A percentile compares a stretch with the other conserved stretches of the same genome.
phyloP scores from a whole-genome alignment of 2,113 vertebrate genomes.

The Brachyhypopomus gauderio region DNA sequence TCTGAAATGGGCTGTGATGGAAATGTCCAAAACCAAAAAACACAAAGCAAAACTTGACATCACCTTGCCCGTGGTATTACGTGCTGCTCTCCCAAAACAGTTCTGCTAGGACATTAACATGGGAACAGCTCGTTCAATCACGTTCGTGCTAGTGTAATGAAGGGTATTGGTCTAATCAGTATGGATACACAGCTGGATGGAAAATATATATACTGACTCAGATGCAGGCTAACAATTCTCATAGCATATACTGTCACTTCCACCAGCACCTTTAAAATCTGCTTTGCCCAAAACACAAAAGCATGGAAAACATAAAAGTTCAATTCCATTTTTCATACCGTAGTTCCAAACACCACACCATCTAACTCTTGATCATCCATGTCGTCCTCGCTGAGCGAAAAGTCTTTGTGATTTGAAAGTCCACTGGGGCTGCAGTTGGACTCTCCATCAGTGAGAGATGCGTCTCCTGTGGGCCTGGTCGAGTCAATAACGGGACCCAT shows the following conservation, averaged over 20 bases:
- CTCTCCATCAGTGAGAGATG: slow-evolving; percentile 56
- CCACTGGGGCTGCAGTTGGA: slow-evolving; percentile 62
- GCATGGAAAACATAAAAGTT: slow-evolving; percentile 13
- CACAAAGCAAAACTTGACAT: slow-evolving; percentile 3
- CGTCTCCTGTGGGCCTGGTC: slow-evolving; percentile 34
- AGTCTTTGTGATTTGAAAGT: slow-evolving; percentile 67
- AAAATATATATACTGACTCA: slow-evolving; percentile 13
- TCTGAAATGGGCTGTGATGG: not conserved
- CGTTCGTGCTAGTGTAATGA: slow-evolving; percentile 4
- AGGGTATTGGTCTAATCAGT: not conserved
- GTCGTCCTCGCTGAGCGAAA: slow-evolving; percentile 70
- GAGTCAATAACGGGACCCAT: slow-evolving; percentile 63
- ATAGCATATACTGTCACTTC: not conserved
- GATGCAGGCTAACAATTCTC: not conserved
- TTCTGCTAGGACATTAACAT: not conserved
- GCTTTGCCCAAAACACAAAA: not conserved
- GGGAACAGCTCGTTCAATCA: not conserved
- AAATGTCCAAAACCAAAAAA: not conserved
- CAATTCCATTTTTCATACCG: slow-evolving; percentile 65
- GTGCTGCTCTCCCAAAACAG: not conserved
- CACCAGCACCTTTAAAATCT: not conserved
- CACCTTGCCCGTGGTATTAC: not conserved
- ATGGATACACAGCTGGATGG: slow-evolving; percentile 6
- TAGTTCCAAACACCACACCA: slow-evolving; percentile 75
- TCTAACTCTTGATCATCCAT: slow-evolving; percentile 63